phyloP scores from a whole-genome alignment of 2,888 invertebrate species.

The Nomada ruficornis region DNA sequence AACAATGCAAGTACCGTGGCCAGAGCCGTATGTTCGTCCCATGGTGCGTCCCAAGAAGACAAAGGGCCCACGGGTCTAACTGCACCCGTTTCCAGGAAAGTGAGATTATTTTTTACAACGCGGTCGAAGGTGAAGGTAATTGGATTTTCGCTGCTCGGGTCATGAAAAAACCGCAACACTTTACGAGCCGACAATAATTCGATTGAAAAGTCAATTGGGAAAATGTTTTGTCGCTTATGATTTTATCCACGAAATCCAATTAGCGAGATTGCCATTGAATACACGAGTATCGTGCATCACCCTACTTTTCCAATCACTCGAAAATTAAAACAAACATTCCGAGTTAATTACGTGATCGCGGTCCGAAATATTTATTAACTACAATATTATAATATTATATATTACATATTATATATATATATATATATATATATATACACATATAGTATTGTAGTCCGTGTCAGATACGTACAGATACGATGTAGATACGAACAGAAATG shows the following conservation, averaged over 20 bases:
- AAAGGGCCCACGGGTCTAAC: conserved; percentile 49
- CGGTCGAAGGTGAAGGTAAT: conserved; percentile 51
- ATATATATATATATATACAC: too few relatives aligned
- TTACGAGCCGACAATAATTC: conserved; percentile 40
- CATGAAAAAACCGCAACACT: conserved; percentile 61
- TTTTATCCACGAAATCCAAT: conserved; percentile 32
- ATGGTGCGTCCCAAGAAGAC: conserved; percentile 16
- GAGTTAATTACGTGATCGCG: neutral
- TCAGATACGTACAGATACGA: too few relatives aligned
- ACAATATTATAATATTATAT: too few relatives aligned
- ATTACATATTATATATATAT: too few relatives aligned
- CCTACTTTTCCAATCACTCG: neutral
- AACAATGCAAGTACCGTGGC: neutral
- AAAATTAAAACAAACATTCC: neutral
- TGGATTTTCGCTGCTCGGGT: conserved; percentile 58
- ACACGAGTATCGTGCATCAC: neutral
- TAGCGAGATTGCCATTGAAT: neutral
- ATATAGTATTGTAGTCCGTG: too few relatives aligned
- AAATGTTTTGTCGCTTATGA: neutral
- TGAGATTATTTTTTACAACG: conserved; percentile 48
- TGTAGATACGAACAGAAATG: neutral
- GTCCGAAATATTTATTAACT: too few relatives aligned
- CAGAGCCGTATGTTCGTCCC: neutral
- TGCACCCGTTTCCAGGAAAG: conserved; percentile 50
- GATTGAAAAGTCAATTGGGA: conserved; percentile 5